A percentile compares a stretch with the other conserved stretches of the same genome.
Conservation (phyloP, 1,140 invertebrate genomes). For the Nasonia vitripennis region DNA sequence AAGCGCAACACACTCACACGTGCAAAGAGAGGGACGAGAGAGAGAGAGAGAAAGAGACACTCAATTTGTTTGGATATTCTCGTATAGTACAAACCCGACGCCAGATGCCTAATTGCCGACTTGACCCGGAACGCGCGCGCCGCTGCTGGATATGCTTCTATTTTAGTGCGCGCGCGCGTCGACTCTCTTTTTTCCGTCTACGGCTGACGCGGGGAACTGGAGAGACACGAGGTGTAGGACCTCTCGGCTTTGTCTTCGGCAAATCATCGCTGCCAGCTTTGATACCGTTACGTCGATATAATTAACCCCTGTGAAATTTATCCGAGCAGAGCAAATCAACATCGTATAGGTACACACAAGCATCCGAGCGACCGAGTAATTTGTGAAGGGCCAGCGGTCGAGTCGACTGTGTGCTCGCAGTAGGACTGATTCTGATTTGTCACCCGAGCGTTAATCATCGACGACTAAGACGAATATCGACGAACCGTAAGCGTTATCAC, state of each 20-base stretch:
- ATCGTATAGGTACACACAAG: neutral
- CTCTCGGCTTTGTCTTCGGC: neutral
- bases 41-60: slow-evolving; percentile 7
- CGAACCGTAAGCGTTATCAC: neutral
- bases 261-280: too few relatives aligned
- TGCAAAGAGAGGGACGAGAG: neutral
- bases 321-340: too few relatives aligned
- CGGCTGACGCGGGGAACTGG: neutral
- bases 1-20: too few relatives aligned
- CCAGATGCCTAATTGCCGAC: slow-evolving; percentile 60
- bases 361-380: neutral
- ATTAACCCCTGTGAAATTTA: too few relatives aligned
- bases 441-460: neutral
- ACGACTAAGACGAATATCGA: neutral
- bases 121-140: slow-evolving; percentile 47
- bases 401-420: neutral
- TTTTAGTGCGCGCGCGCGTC: slow-evolving; percentile 1
- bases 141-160: neutral
- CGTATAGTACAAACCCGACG: slow-evolving; percentile 11
- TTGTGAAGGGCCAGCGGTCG: neutral
- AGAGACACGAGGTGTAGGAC: neutral
- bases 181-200: neutral
- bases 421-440: neutral
- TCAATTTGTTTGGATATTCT: slow-evolving; percentile 64
- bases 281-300: too few relatives aligned